Conservation (phyloP, 2,113 vertebrate genomes). For the Agapornis roseicollis region DNA sequence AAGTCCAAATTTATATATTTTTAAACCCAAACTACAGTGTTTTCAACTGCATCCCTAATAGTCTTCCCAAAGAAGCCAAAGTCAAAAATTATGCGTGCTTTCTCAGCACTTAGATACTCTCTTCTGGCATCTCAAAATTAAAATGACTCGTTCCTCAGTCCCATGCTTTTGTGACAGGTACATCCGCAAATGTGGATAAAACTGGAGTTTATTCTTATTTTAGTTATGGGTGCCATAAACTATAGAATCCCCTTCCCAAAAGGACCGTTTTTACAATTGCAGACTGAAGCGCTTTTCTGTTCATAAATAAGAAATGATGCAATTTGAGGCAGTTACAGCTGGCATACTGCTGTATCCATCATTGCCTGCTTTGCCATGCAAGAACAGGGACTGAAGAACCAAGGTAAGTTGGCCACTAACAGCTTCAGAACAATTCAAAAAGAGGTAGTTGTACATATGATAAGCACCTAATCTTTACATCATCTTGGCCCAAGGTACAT, state of each 20-base stretch:
- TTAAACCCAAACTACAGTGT: not conserved
- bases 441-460: not conserved
- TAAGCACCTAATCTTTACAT: not conserved
- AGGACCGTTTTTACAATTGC: not conserved
- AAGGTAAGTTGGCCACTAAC: not conserved
- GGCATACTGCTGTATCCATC: not conserved
- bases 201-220: not conserved
- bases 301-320: not conserved
- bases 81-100: not conserved
- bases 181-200: not conserved
- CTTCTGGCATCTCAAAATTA: not conserved
- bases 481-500: fast-evolving
- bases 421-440: not conserved
- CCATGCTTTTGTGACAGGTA: not conserved
- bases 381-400: not conserved
- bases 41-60: not conserved
- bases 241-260: not conserved
- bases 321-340: not conserved
- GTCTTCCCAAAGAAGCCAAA: not conserved
- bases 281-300: not conserved
- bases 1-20: not conserved
- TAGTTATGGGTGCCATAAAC: not conserved
- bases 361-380: not conserved
- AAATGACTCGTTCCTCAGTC: not conserved
- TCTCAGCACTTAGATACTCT: not conserved